Base-by-base conservation (phyloP, 2,797 vertebrate species). In the Discoglossus pictus region DNA sequence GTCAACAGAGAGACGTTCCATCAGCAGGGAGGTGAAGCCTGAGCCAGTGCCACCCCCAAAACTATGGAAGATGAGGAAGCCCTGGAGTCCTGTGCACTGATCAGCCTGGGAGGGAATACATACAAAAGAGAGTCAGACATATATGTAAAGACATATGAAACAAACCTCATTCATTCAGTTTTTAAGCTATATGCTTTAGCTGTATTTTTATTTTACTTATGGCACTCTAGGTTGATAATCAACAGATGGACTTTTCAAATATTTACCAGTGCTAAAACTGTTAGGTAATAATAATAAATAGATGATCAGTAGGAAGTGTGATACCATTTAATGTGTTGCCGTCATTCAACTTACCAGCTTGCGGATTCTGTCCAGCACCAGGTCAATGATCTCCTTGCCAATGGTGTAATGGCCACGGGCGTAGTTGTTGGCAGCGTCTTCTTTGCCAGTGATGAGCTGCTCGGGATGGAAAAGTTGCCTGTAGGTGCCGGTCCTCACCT, bases 41-140 rank as follows among this genome's bases (percentile, higher is more conserved):
- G 92, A 94, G 17, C 94, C 93, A 0, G 94, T 96, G 73, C 95
- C 93, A 40, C 95, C 96, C n/a, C 94, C 94, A 3, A 97, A 98
- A 72, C 95, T 97, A 76, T 96, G 94, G 72, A 98, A 97, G 68
- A 98, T 92, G 43, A 97, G 87, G 82, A 97, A 98, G 21, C 94
- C 94, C 74, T 97, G 94, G 15, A 95, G 92, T 0, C 94, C 94
- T 0, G 93, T 95, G 84, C 94, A 96, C 72, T 94, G 91, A 76
- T 97, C 94, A 7, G 94, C 88, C 94, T 98, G 10, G 0, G 10
- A 31, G 1, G 20, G 6, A n/a, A 8, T 54, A 20, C 2, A 2
- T 9, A 1, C 18, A 1, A 15, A 8, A n/a, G n/a, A n/a, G n/a
- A n/a, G n/a, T n/a, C n/a, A n/a, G 1, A 2, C 17, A 15, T 3